Percentiles rank a stretch among this genome's conserved stretches.
These are phyloP conservation scores for Vulpes vulpes DNA, from an alignment of 2,113 vertebrate species.

Conservation along the genomic window DNA sequence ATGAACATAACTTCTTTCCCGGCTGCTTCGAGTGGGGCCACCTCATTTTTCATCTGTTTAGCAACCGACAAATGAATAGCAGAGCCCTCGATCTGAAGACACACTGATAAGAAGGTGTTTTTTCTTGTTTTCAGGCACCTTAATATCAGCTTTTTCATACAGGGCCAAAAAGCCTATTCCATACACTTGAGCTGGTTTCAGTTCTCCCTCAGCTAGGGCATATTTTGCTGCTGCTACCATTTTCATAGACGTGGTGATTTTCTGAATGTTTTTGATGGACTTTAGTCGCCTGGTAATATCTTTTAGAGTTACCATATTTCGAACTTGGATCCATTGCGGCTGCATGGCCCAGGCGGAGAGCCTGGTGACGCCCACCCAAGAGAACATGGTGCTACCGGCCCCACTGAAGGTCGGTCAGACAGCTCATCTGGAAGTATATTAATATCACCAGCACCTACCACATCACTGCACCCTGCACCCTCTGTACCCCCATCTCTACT, in stretches of 20 bases:
- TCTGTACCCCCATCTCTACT: not conserved
- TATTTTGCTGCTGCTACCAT: slow-evolving; percentile 99
- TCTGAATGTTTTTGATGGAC: slow-evolving; percentile 99
- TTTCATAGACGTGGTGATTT: slow-evolving; percentile 99
- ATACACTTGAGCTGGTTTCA: slow-evolving; percentile 97
- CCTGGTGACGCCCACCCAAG: slow-evolving; percentile 72
- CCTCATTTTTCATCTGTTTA: slow-evolving; percentile 93
- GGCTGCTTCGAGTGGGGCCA: slow-evolving; percentile 86
- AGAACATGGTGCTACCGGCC: slow-evolving; percentile 89
- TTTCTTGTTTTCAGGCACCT: slow-evolving; percentile 93
- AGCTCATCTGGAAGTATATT: not conserved
- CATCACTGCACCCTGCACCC: not conserved
- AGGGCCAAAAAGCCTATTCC: slow-evolving; percentile 94
- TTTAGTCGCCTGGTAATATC: slow-evolving; percentile 95
- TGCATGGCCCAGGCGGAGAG: slow-evolving; percentile 87
- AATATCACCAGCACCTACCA: not conserved
- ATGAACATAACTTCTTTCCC: slow-evolving; percentile 98
- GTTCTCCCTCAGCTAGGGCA: slow-evolving; percentile 93
- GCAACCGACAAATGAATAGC: slow-evolving; percentile 96
- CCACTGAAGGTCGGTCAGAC: not conserved
- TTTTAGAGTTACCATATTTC: too few species aligned
- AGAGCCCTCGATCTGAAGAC: slow-evolving; percentile 97
- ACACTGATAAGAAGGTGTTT: slow-evolving; percentile 96
- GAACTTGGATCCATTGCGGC: slow-evolving; percentile 90
- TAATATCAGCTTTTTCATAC: slow-evolving; percentile 98